Evolutionary conservation across 2,113 vertebrate genomes (phyloP).

Genomic region (Centrocercus urophasianus): DNA sequence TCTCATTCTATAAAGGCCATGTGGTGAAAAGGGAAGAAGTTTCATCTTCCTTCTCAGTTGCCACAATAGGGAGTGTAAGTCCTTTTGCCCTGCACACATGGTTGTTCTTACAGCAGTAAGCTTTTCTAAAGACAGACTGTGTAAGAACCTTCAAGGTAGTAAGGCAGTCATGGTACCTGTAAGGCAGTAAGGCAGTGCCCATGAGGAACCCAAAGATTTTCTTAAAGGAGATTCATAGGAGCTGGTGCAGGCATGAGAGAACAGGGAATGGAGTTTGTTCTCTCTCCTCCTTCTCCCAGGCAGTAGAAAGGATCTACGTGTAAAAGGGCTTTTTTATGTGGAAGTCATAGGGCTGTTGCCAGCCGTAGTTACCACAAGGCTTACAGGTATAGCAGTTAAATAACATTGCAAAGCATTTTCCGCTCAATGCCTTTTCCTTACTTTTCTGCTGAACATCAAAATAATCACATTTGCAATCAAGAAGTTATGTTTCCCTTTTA

Average conservation of each 20-base stretch:
- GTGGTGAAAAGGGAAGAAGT: neutral
- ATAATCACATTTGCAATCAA: neutral
- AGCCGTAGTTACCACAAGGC: neutral
- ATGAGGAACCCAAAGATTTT: neutral
- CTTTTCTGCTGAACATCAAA: neutral
- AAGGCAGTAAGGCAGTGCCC: neutral
- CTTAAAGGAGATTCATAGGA: neutral
- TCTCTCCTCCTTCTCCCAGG: neutral
- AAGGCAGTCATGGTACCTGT: neutral
- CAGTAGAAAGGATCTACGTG: neutral
- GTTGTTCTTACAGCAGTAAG: neutral
- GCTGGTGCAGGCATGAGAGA: neutral
- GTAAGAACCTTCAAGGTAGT: neutral
- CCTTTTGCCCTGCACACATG: neutral
- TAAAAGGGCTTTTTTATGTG: neutral
- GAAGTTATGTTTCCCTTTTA: neutral
- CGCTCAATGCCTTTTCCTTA: neutral
- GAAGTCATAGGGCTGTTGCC: neutral
- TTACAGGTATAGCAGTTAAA: neutral
- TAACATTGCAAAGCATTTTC: neutral
- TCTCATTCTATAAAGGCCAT: neutral
- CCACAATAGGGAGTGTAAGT: neutral
- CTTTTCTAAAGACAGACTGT: neutral
- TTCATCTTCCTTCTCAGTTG: neutral
- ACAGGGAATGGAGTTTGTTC: neutral